phyloP scores from a whole-genome alignment of 2,888 invertebrate genomes.

The Watsonalla binaria region DNA sequence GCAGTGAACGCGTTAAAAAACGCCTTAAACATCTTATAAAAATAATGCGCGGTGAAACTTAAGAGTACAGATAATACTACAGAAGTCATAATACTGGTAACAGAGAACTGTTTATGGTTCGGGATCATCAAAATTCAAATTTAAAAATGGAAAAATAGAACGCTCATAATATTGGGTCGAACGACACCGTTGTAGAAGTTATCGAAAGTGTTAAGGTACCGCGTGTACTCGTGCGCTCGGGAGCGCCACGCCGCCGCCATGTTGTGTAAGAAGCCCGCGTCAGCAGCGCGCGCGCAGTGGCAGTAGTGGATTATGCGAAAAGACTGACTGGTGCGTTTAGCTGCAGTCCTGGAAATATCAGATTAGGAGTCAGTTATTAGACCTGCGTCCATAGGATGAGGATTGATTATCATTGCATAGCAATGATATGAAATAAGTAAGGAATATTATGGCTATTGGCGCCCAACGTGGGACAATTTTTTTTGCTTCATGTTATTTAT shows the following conservation, averaged over 20 bases:
- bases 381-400: too few species aligned
- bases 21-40: too few species aligned
- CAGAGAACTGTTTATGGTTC: neutral
- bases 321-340: constrained; percentile 38
- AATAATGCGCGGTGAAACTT: too few species aligned
- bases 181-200: constrained; percentile 60
- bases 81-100: too few species aligned
- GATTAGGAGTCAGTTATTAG: too few species aligned
- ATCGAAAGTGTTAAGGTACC: constrained; percentile 47
- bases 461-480: neutral
- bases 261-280: constrained; percentile 30
- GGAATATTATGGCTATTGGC: neutral
- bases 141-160: constrained; percentile 63
- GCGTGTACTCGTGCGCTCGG: constrained; percentile 43
- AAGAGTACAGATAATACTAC: too few species aligned
- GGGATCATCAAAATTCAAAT: neutral
- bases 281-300: constrained; percentile 26
- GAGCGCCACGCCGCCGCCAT: constrained; percentile 44
- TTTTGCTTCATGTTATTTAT: too few species aligned
- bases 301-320: constrained; percentile 25
- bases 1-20: too few species aligned
- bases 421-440: too few species aligned
- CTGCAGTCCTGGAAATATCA: constrained; percentile 40
- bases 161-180: constrained; percentile 54
- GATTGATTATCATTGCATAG: too few species aligned